phyloP scores from a whole-genome alignment of 2,113 vertebrate genomes.

The Pipra filicauda region DNA sequence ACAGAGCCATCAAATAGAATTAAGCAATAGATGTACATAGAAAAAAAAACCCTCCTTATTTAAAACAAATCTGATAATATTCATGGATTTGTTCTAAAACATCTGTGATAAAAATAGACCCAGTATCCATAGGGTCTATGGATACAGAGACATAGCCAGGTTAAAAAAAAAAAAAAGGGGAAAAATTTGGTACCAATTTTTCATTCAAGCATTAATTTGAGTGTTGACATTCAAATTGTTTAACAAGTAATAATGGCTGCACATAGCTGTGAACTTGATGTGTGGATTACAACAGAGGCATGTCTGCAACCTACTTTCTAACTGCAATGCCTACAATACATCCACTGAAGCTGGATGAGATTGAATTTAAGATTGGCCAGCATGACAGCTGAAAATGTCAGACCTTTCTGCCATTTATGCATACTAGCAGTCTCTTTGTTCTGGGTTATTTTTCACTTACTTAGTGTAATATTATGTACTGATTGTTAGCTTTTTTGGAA shows the following conservation, averaged over 20 bases:
- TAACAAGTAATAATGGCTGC: neutral
- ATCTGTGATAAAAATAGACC: neutral
- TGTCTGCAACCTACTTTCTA: neutral
- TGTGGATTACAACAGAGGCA: neutral
- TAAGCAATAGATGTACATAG: neutral
- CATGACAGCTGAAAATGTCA: constrained; percentile 46
- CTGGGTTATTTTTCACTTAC: constrained; percentile 21
- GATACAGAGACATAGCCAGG: neutral
- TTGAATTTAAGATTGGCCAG: constrained; percentile 21
- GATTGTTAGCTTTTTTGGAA: neutral
- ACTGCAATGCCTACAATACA: neutral
- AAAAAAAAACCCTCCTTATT: neutral
- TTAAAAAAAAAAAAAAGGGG: neutral
- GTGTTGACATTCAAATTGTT: neutral
- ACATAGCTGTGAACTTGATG: neutral
- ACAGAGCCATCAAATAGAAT: neutral
- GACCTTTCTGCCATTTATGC: neutral
- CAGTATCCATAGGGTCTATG: neutral
- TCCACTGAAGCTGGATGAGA: neutral
- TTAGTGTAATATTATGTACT: neutral
- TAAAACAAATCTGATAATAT: neutral
- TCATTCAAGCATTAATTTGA: neutral
- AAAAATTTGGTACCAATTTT: neutral
- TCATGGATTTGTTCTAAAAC: neutral
- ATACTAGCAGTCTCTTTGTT: neutral